Evolutionary conservation across 2,113 vertebrate species (phyloP).

Genomic region (Oenanthe oenanthe): DNA sequence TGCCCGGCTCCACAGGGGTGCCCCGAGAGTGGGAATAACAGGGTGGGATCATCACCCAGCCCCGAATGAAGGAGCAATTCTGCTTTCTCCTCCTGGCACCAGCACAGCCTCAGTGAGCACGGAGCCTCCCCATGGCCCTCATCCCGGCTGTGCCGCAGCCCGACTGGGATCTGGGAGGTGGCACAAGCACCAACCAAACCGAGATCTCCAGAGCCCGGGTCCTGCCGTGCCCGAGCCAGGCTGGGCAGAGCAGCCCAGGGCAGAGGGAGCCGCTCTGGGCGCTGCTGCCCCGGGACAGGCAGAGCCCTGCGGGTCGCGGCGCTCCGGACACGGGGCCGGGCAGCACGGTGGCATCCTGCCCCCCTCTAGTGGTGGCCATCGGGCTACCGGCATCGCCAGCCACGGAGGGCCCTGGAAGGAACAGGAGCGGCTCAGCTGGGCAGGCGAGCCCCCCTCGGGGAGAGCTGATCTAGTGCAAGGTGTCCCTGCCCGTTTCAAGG

Average conservation of each 20-base stretch:
- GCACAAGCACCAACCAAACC: not conserved
- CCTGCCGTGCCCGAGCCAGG: not conserved
- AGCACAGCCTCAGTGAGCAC: accelerated
- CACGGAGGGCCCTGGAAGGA: accelerated
- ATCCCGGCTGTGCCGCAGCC: not conserved
- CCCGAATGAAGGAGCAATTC: not conserved
- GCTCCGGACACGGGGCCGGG: not conserved
- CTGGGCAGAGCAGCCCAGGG: not conserved
- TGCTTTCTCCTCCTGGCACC: not conserved
- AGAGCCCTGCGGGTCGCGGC: not conserved
- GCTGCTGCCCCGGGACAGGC: not conserved
- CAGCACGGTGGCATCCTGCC: conserved; percentile 3
- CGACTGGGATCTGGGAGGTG: accelerated
- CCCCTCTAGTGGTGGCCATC: conserved; percentile 40
- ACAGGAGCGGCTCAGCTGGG: not conserved
- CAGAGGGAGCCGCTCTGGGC: not conserved
- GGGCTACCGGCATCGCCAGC: not conserved
- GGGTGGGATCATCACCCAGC: not conserved
- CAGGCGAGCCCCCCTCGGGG: not conserved
- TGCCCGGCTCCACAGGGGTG: not conserved
- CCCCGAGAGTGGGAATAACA: not conserved
- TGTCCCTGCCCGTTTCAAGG: not conserved
- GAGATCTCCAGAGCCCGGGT: not conserved
- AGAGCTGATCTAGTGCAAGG: not conserved
- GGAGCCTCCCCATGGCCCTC: not conserved